Evolutionary conservation across 2,113 vertebrate genomes (phyloP).

Genomic region (Isurus oxyrinchus): DNA sequence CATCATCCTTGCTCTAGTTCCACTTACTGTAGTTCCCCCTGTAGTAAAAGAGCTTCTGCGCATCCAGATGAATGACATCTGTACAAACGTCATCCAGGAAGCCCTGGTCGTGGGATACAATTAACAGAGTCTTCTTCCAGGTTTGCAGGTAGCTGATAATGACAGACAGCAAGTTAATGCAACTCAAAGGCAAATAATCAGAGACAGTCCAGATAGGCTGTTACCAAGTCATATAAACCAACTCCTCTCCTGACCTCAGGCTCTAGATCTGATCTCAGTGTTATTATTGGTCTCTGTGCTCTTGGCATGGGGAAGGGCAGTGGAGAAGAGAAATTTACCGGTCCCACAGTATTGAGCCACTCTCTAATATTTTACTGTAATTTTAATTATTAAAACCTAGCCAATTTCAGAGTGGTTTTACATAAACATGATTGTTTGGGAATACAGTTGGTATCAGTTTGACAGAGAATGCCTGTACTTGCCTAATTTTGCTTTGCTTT

Average conservation of each 20-base stretch:
- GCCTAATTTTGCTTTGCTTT: background rate
- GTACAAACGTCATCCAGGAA: slow-evolving; percentile 90
- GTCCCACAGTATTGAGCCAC: background rate
- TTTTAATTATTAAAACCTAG: background rate
- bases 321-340: background rate
- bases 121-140: slow-evolving; percentile 86
- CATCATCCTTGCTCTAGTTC: background rate
- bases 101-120: slow-evolving; percentile 88
- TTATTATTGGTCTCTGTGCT: background rate
- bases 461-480: background rate
- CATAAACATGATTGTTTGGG: background rate
- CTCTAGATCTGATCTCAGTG: background rate
- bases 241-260: background rate
- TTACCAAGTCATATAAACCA: background rate
- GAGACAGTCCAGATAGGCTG: background rate
- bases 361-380: background rate
- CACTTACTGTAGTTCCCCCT: slow-evolving; percentile 82
- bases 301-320: background rate
- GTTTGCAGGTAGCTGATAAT: slow-evolving; percentile 74
- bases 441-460: background rate
- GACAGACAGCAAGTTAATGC: background rate
- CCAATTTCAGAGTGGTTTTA: background rate
- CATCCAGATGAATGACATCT: slow-evolving; percentile 78
- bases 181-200: background rate
- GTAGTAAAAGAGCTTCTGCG: slow-evolving; percentile 82